These are phyloP conservation scores for Rousettus madagascariensis DNA, from an alignment of 2,797 vertebrate genomes.

Conservation along the genomic window DNA sequence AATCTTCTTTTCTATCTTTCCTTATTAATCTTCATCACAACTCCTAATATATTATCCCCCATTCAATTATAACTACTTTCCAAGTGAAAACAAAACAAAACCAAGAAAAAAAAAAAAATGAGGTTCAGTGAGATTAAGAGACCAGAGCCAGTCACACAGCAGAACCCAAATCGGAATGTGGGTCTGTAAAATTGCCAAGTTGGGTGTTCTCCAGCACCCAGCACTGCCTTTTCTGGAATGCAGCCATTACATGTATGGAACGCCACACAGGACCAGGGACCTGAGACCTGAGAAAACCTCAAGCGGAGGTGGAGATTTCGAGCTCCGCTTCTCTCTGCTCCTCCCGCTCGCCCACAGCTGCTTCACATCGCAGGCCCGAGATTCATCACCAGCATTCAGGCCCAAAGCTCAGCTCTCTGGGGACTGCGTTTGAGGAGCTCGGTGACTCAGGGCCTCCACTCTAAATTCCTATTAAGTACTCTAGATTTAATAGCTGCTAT, in stretches of 20 bases:
- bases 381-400: slow-evolving; percentile 55
- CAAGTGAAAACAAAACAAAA: neutral
- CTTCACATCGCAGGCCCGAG: slow-evolving; percentile 9
- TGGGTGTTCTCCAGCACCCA: neutral
- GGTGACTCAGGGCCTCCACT: slow-evolving; percentile 49
- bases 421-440: slow-evolving; percentile 51
- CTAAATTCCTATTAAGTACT: slow-evolving; percentile 77
- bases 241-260: too few relatives aligned
- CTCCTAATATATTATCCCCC: neutral
- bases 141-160: neutral
- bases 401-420: slow-evolving; percentile 72
- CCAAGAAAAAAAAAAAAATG: neutral
- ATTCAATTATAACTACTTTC: neutral
- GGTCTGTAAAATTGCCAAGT: neutral
- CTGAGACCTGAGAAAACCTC: neutral
- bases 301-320: neutral
- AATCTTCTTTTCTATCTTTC: neutral
- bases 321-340: neutral
- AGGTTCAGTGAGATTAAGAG: neutral
- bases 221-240: neutral
- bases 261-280: neutral
- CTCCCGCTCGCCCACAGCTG: neutral
- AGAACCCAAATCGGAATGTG: neutral
- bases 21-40: neutral
- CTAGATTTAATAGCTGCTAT: slow-evolving; percentile 83